Conservation (phyloP, 2,113 vertebrate species). For the Onychostruthus taczanowskii region DNA sequence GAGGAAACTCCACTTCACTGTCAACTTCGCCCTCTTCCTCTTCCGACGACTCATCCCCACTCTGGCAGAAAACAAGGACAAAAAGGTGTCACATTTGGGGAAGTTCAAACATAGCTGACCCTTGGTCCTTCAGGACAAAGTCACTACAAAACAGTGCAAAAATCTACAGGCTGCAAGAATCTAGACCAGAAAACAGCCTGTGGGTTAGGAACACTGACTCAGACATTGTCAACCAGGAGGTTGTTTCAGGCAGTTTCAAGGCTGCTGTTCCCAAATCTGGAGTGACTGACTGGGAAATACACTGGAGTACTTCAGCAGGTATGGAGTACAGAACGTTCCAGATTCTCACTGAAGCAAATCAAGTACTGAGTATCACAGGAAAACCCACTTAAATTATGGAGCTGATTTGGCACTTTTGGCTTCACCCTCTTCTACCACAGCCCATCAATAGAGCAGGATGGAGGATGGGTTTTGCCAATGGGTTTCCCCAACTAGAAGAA, state of each 20-base stretch:
- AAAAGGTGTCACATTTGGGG: not conserved
- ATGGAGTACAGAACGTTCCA: not conserved
- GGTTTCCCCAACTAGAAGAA: not conserved
- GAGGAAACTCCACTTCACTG: constrained; percentile 98
- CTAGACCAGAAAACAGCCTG: not conserved
- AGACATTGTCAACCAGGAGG: not conserved
- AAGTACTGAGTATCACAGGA: not conserved
- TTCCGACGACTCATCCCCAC: constrained; percentile 93
- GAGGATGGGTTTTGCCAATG: not conserved
- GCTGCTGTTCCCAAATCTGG: not conserved
- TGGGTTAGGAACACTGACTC: not conserved
- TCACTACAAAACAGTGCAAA: not conserved
- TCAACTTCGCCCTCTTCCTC: constrained; percentile 98
- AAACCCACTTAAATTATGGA: not conserved
- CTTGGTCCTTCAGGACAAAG: not conserved
- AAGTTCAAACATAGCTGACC: not conserved
- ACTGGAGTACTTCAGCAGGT: not conserved
- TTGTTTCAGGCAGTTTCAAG: not conserved
- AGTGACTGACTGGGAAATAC: not conserved
- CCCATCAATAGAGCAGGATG: not conserved
- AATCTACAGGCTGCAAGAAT: not conserved
- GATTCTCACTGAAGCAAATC: not conserved
- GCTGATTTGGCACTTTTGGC: not conserved
- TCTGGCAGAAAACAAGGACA: constrained; percentile 72
- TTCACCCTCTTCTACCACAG: not conserved